Conservation (phyloP, 2,113 vertebrate genomes). For the Odontophorus gujanensis region DNA sequence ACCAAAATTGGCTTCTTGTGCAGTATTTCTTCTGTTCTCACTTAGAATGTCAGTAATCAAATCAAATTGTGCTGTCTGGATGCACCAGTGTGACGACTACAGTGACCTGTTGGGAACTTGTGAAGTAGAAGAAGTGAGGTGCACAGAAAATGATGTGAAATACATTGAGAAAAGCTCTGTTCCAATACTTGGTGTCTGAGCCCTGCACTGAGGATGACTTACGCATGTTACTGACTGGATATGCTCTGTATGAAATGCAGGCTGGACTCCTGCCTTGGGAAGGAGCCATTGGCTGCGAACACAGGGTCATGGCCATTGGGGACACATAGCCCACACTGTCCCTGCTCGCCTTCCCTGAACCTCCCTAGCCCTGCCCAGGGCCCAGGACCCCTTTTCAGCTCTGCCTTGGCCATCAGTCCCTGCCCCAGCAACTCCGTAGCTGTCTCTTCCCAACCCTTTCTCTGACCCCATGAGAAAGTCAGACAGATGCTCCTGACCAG, state of each 20-base stretch:
- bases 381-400: fast-evolving
- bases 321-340: background rate
- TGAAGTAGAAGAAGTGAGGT: background rate
- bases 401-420: background rate
- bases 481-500: background rate
- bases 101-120: background rate
- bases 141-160: background rate
- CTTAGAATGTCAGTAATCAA: conserved; percentile 38
- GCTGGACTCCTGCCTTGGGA: background rate
- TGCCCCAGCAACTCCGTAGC: background rate
- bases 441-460: background rate
- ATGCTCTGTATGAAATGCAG: background rate
- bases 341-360: background rate
- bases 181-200: background rate
- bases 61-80: background rate
- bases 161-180: background rate
- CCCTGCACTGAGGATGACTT: background rate
- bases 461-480: background rate
- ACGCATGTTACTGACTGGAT: background rate
- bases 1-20: conserved; percentile 4
- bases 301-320: background rate
- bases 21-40: background rate
- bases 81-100: background rate
- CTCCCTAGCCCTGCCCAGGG: background rate
- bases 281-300: background rate